Conservation (phyloP, 2,888 invertebrate species). For the Oscheius myriophilus region DNA sequence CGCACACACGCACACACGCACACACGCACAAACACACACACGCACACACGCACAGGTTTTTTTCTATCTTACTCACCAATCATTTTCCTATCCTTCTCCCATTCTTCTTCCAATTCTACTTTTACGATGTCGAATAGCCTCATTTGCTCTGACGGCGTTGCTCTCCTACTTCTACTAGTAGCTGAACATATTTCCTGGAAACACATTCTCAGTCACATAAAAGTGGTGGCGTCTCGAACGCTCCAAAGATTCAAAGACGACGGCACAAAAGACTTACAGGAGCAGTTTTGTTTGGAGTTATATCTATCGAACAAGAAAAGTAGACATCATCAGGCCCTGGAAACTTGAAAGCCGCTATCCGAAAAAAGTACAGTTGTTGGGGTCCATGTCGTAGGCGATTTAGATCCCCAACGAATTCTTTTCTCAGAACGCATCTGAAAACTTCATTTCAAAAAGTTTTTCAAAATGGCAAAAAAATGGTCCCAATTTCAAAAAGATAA, state of each 20-base stretch:
- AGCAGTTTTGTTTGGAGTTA: constrained; percentile 61
- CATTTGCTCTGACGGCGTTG: constrained; percentile 29
- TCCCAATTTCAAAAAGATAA: too few relatives aligned
- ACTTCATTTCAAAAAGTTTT: too few relatives aligned
- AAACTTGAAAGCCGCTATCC: constrained; percentile 58
- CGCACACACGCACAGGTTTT: too few relatives aligned
- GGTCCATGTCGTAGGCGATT: constrained; percentile 42
- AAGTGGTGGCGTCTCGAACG: too few relatives aligned
- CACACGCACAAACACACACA: too few relatives aligned
- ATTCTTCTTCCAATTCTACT: constrained; percentile 46
- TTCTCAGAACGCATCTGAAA: constrained; percentile 64
- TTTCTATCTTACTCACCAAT: constrained; percentile 22
- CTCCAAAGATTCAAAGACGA: too few relatives aligned
- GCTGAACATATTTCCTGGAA: constrained; percentile 41
- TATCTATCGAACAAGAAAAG: constrained; percentile 69
- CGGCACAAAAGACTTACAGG: constrained; percentile 40
- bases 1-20: too few relatives aligned
- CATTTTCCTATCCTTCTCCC: constrained; percentile 24
- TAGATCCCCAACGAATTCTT: constrained; percentile 61
- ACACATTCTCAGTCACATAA: not conserved
- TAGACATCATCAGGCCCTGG: constrained; percentile 69
- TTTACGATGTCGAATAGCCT: constrained; percentile 58
- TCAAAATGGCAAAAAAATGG: too few relatives aligned
- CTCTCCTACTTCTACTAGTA: constrained; percentile 22
- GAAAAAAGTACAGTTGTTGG: constrained; percentile 46